Conservation (phyloP, 2,797 vertebrate species). For the Spizella passerina region DNA sequence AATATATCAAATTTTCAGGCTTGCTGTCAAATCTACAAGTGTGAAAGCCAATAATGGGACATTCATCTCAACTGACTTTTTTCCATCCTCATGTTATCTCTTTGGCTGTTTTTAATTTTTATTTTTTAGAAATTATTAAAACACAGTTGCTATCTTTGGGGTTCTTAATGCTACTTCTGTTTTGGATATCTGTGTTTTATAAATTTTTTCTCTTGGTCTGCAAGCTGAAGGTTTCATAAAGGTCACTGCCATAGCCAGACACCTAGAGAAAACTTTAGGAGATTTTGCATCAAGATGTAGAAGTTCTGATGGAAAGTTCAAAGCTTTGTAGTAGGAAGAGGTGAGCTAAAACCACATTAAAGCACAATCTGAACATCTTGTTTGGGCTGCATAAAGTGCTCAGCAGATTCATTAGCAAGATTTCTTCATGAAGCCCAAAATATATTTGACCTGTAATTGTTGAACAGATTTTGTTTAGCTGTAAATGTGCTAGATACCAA, state of each 20-base stretch:
- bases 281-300: background rate
- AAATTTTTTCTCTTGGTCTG: background rate
- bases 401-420: background rate
- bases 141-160: background rate
- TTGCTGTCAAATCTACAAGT: background rate
- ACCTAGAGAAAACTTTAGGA: no score
- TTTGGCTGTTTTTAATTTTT: background rate
- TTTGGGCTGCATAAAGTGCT: background rate
- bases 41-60: background rate
- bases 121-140: background rate
- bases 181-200: background rate
- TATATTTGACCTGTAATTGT: conserved; percentile 20
- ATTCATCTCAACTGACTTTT: background rate
- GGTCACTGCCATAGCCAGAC: background rate
- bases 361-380: background rate
- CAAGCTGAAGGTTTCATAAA: background rate
- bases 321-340: background rate
- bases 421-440: background rate
- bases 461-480: conserved; percentile 50
- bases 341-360: background rate
- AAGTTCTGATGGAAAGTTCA: background rate
- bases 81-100: background rate
- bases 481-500: background rate
- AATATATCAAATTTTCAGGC: background rate
- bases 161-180: background rate